Evolutionary conservation across 1,140 invertebrate genomes (phyloP).

Genomic region (Cherax quadricarinatus): DNA sequence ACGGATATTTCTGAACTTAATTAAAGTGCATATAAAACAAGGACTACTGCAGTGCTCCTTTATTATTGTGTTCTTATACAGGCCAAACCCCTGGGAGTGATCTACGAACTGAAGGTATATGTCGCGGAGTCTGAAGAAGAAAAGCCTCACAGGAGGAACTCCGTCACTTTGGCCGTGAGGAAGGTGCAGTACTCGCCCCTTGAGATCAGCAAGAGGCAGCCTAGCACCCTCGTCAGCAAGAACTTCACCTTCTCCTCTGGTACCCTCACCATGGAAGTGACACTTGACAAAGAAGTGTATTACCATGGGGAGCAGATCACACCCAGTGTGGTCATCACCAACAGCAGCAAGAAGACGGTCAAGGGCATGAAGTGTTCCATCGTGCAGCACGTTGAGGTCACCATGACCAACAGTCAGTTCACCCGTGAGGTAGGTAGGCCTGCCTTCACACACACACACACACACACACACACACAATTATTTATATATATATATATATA

Average conservation of each 20-base stretch:
- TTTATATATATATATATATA: too few species aligned
- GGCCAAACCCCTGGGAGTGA: constrained; percentile 93
- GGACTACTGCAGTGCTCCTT: too few species aligned
- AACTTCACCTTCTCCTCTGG: constrained; percentile 89
- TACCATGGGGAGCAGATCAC: constrained; percentile 95
- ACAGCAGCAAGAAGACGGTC: constrained; percentile 92
- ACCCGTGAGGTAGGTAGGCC: constrained; percentile 83
- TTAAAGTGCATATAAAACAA: too few species aligned
- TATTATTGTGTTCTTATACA: constrained; percentile 72
- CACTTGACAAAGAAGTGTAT: constrained; percentile 96
- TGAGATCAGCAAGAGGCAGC: constrained; percentile 84
- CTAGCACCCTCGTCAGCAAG: constrained; percentile 91
- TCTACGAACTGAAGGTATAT: constrained; percentile 90
- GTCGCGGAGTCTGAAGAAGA: constrained; percentile 90
- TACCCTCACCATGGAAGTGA: constrained; percentile 94
- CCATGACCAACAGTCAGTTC: constrained; percentile 94
- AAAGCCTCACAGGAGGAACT: constrained; percentile 90
- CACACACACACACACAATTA: too few species aligned
- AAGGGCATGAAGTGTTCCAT: constrained; percentile 89
- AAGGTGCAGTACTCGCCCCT: constrained; percentile 86
- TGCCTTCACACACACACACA: background rate
- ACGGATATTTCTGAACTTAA: too few species aligned
- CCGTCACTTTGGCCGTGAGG: constrained; percentile 78
- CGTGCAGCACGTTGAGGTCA: constrained; percentile 93
- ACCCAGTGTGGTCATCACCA: constrained; percentile 88